Base-by-base conservation (phyloP, 1,140 invertebrate genomes). In the Tribolium madens region DNA sequence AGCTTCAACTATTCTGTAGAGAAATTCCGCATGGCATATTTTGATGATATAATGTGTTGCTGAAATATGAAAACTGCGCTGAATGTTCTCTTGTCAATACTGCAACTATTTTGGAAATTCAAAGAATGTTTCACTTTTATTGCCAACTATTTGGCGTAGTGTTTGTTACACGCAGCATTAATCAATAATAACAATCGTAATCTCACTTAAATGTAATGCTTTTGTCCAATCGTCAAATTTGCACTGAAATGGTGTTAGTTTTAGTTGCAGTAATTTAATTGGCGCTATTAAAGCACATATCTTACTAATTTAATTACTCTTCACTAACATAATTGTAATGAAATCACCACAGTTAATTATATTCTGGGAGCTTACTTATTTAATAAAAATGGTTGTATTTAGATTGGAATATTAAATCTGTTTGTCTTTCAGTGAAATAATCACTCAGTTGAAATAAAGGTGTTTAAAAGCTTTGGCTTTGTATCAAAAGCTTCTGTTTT, bases 11-110 rank as follows among this genome's bases (percentile, higher is more conserved):
- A 33, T 26, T 26, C 57, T 14, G 57, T 64, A 18, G n/a, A 64
- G 52, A 64, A 50, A 64, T 64, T 64, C 57, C 57, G 57, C 57
- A 33, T 64, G 26, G 26, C 57, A 64, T 64, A 64, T 64, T 64
- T 64, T 0, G 57, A 33, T 64, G 57, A 33, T 26, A 64, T 26
- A 64, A 33, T 64, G 26, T 33, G 57, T 57, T 21, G 52, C 17
- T 64, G 57, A 64, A 64, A 64, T 64, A 64, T 64, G 57, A 64
- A 64, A 64, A 64, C 21, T 64, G 26, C 21, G 57, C 12, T 31
- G 18, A 64, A 33, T 21, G 52, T 64, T 31, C 57, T 64, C 57
- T 64, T 64, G 57, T 64, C 21, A 33, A 64, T 64, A 33, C 26
- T 64, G 57, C 57, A 64, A 64, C 57, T n/a, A 64, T 33, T 33